A percentile compares a stretch with the other conserved stretches of the same genome.
phyloP scores from a whole-genome alignment of 2,888 invertebrate species.

The Clitarchus hookeri region DNA sequence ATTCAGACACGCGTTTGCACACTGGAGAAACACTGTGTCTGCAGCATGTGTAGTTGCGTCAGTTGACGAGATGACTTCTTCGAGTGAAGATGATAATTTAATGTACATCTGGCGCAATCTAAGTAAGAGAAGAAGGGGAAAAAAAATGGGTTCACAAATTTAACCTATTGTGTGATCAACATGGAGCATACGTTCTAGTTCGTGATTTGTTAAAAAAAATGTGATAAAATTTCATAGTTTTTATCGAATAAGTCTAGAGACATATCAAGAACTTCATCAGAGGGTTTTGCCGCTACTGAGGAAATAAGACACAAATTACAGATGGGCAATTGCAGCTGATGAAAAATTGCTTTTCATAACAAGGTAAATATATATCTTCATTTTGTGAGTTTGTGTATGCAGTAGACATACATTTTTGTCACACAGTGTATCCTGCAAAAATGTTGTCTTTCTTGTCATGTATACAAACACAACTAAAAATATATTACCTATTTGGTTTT shows the following conservation, averaged over 20 bases:
- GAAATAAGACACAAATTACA: conserved; percentile 21
- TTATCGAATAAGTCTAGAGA: neutral
- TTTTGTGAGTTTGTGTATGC: too few relatives aligned
- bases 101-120: neutral
- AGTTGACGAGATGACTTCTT: neutral
- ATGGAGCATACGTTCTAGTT: conserved; percentile 20
- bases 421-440: too few relatives aligned
- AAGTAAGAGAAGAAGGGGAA: neutral
- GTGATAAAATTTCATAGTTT: neutral
- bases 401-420: too few relatives aligned
- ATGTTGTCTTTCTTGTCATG: too few relatives aligned
- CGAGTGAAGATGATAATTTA: neutral
- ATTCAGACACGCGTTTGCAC: neutral
- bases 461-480: too few relatives aligned
- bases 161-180: neutral
- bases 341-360: neutral
- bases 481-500: too few relatives aligned
- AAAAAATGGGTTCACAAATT: conserved; percentile 3
- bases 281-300: neutral
- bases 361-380: neutral
- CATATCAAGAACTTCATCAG: neutral
- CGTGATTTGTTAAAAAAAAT: conserved; percentile 11
- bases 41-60: neutral
- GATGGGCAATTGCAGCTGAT: neutral
- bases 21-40: neutral